These are phyloP conservation scores for Iselma pallidipennis DNA, from an alignment of 2,888 invertebrate species.

Conservation along the genomic window DNA sequence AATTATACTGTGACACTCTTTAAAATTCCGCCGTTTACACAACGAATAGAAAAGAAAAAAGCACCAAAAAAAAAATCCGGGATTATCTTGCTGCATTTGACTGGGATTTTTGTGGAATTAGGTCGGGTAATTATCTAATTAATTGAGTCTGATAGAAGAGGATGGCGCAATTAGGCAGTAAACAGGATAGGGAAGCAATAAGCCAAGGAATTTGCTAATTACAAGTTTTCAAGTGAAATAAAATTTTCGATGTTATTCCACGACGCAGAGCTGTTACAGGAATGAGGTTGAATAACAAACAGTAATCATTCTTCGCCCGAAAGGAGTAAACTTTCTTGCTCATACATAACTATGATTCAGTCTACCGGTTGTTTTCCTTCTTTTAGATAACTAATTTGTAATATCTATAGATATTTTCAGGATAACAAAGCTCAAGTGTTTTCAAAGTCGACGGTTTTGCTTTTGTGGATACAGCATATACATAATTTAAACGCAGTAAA, in stretches of 20 bases:
- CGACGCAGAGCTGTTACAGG: no score
- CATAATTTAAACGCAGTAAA: not conserved
- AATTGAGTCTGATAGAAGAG: not conserved
- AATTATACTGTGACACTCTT: not conserved
- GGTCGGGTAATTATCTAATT: not conserved
- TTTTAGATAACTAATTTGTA: not conserved
- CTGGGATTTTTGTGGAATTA: not conserved
- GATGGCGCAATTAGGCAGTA: no score
- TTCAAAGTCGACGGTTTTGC: not conserved
- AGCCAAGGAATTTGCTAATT: not conserved
- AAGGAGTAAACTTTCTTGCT: not conserved
- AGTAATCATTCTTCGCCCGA: not conserved
- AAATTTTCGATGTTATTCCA: no score
- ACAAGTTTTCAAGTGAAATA: not conserved
- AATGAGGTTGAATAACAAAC: no score
- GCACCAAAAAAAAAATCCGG: not conserved
- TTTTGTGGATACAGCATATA: not conserved
- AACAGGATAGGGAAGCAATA: not conserved
- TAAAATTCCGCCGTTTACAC: not conserved
- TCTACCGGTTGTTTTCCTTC: not conserved
- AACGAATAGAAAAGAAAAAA: not conserved
- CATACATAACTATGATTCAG: not conserved
- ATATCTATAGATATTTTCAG: not conserved
- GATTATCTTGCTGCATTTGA: not conserved
- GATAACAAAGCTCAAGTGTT: not conserved